phyloP scores from a whole-genome alignment of 2,888 invertebrate species.

The Theodoxus fluviatilis region DNA sequence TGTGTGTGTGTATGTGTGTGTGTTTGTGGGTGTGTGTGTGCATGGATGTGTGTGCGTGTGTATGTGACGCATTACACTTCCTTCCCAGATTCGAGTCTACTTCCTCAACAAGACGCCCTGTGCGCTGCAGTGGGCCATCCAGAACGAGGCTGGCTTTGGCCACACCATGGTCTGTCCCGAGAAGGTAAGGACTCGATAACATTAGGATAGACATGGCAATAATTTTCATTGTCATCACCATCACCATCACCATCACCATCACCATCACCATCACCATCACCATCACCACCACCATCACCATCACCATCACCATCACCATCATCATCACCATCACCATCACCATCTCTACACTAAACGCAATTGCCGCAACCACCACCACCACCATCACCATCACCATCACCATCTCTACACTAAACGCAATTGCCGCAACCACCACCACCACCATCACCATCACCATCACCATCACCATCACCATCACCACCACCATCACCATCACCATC shows the following conservation, averaged over 20 bases:
- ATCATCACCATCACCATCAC: not conserved
- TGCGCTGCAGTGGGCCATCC: conserved; percentile 49
- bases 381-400: not conserved
- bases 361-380: not conserved
- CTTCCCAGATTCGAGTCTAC: conserved; percentile 44
- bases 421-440: not conserved
- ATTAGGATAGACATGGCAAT: not conserved
- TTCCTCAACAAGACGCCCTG: conserved; percentile 51
- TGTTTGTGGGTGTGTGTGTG: no score
- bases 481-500: conserved; percentile 8
- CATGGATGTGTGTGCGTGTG: no score
- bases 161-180: conserved; percentile 44
- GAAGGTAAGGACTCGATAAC: conserved; percentile 21
- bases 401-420: not conserved
- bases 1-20: no score
- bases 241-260: not conserved
- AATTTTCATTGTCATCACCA: not conserved
- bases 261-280: not conserved
- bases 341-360: not conserved
- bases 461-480: conserved; percentile 7
- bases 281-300: not conserved
- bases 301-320: not conserved
- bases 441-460: not conserved
- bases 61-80: no score
- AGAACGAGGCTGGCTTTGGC: conserved; percentile 45